Evolutionary conservation across 2,888 invertebrate species (phyloP), one percentile per base, ranked within the genome.

Genomic region (Drosophila neoperkinsi): DNA sequence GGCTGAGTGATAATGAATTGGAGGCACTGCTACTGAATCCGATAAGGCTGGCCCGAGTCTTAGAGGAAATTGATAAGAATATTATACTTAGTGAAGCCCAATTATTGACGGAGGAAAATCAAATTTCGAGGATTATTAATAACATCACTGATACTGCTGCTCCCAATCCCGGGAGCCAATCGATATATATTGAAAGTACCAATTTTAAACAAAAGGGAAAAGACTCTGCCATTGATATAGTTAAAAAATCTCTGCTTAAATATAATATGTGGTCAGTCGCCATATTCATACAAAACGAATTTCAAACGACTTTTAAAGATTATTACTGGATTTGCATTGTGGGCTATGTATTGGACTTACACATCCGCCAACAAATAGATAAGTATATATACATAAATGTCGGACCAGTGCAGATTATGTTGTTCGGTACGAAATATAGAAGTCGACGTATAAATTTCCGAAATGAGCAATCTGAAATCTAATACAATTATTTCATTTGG

Each of bases 201-300:
- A 28, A 30, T 33, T 41, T 51, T 25, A 0, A 7, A 2, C 3
- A 4, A 2, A 1, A 6, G 0, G 38, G 1, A 13, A 11, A 18
- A 51, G 4, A 0, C 3, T 0, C 0, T 25, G 30, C 13, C 2
- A 10, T 7, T 16, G 0, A 31, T 5, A 51, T 30, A n/a, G 25
- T 16, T 3, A 0, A 25, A 28, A 9, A 28, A 9, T 0, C 3
- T 6, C 6, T 3, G 13, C 1, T 6, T 6, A 3, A 1, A 13
- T 6, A 7, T 21, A 11, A 21, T 21, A 6, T 3, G 3, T 21
- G 13, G 13, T 3, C 21, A 21, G 6, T 21, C 41, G 41, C n/a
- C 21, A 3, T 18, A 18, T 10, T 2, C 2, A 18, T 38, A 9
- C 2, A 18, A 38, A 2, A 0, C 0, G 2, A 21, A 21, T 43